Base-by-base conservation (phyloP, 2,888 invertebrate genomes). In the Alsophila aescularia region DNA sequence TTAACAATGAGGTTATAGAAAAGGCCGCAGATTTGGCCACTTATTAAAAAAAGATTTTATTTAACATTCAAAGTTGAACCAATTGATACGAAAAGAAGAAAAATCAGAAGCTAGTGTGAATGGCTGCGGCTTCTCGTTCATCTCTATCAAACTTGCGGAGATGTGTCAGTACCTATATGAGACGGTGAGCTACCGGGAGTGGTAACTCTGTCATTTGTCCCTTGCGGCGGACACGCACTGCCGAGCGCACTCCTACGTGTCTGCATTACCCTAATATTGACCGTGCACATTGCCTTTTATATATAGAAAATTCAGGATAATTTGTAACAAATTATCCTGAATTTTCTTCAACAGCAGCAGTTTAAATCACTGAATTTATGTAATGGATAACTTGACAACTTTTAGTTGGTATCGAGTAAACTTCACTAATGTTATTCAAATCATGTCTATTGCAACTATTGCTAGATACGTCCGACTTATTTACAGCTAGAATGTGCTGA, bases 161-260 rank as follows among this genome's bases (percentile, higher is more conserved):
- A 71, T 66, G 73, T 67, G 5, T 18, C 5, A 18, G 5, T 18
- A 18, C 18, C 18, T 18, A 18, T n/a, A n/a, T n/a, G n/a, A 75
- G 84, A 85, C 72, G 75, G 77, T 65, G 70, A 71, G 73, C 79
- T 77, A 77, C 76, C 83, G 81, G 84, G 85, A 85, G 85, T 86
- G 86, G 85, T 85, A 83, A 79, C 77, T 75, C 79, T 77, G 82
- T 83, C 83, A 83, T 87, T 86, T 85, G 85, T 88, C 83, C 82
- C 81, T 79, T 62, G 81, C 69, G 81, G 75, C 70, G 72, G 73
- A 75, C 84, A 82, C 80, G 85, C 83, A 82, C 77, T 75, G 70
- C 72, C 76, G 74, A 75, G 69, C 73, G 62, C 68, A 72, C 71
- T 65, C 64, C 67, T 36, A 31, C 42, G 27, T 74, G 73, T 77